phyloP scores from a whole-genome alignment of 2,888 invertebrate genomes.

The Parascotia fuliginaria region DNA sequence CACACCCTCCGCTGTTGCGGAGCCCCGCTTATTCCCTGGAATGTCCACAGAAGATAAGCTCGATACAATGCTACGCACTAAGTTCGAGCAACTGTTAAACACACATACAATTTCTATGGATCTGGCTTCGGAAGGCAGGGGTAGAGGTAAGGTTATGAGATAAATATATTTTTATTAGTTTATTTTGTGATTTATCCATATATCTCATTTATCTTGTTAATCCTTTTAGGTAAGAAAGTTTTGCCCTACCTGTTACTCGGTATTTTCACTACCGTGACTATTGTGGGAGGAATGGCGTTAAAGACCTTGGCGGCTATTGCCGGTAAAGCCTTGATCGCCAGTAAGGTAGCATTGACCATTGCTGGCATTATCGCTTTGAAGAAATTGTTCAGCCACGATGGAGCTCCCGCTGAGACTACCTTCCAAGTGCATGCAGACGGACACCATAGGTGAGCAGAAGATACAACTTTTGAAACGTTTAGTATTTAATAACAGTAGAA shows the following conservation, averaged over 20 bases:
- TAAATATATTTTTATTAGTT: neutral
- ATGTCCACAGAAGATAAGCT: slow-evolving; percentile 85
- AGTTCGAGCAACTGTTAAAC: slow-evolving; percentile 87
- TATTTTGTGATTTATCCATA: neutral
- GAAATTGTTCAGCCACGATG: slow-evolving; percentile 89
- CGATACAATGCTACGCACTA: slow-evolving; percentile 79
- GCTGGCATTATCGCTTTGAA: slow-evolving; percentile 90
- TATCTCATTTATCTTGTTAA: neutral
- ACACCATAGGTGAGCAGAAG: slow-evolving; percentile 83
- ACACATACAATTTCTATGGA: slow-evolving; percentile 88
- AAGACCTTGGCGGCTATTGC: slow-evolving; percentile 90
- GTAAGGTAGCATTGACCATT: slow-evolving; percentile 90
- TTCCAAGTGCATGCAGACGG: slow-evolving; percentile 90
- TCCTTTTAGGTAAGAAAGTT: slow-evolving; percentile 81
- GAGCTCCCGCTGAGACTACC: slow-evolving; percentile 86
- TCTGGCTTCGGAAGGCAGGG: slow-evolving; percentile 82
- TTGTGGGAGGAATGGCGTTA: slow-evolving; percentile 89
- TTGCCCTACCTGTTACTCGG: slow-evolving; percentile 87
- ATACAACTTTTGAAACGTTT: neutral
- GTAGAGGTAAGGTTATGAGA: slow-evolving; percentile 66
- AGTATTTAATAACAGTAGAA: neutral
- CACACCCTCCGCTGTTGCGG: slow-evolving; percentile 81
- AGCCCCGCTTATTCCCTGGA: slow-evolving; percentile 85
- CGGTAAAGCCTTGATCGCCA: slow-evolving; percentile 89
- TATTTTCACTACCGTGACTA: slow-evolving; percentile 87